Conservation (phyloP, 2,797 vertebrate genomes). For the Cynopterus sphinx region DNA sequence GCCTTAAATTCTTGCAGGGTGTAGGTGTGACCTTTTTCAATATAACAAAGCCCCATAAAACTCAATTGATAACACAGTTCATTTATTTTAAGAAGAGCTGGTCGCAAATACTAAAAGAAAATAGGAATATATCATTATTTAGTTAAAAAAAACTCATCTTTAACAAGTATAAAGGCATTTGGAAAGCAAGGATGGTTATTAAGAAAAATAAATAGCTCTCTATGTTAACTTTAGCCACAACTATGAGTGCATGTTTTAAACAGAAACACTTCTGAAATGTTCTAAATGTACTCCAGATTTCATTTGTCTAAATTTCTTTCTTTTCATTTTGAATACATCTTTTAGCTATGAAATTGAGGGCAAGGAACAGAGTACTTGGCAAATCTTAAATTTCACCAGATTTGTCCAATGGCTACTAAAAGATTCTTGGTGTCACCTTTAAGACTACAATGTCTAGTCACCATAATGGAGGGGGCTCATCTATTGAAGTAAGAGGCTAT, state of each 20-base stretch:
- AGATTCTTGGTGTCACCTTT: neutral
- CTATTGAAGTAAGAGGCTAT: neutral
- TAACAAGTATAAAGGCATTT: constrained; percentile 3
- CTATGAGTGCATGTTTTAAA: neutral
- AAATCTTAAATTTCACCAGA: neutral
- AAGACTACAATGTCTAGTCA: neutral
- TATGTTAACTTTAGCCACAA: neutral
- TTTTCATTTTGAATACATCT: neutral
- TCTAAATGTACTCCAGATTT: constrained; percentile 1
- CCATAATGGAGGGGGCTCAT: neutral
- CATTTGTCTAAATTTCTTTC: constrained; percentile 1
- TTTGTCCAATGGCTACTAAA: neutral
- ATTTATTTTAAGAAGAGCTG: constrained; percentile 89
- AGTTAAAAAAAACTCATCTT: neutral
- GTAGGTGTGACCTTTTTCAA: constrained; percentile 87
- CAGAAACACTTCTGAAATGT: neutral
- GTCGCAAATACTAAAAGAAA: constrained; percentile 85
- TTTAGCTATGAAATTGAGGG: neutral
- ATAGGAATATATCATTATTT: constrained; percentile 55
- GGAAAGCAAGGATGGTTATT: neutral
- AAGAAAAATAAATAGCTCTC: neutral
- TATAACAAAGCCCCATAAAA: constrained; percentile 85
- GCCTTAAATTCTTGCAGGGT: constrained; percentile 88
- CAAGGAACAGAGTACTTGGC: neutral
- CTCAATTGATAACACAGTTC: constrained; percentile 89